Conservation (phyloP, 2,888 invertebrate genomes). For the Embidobia sp. region DNA sequence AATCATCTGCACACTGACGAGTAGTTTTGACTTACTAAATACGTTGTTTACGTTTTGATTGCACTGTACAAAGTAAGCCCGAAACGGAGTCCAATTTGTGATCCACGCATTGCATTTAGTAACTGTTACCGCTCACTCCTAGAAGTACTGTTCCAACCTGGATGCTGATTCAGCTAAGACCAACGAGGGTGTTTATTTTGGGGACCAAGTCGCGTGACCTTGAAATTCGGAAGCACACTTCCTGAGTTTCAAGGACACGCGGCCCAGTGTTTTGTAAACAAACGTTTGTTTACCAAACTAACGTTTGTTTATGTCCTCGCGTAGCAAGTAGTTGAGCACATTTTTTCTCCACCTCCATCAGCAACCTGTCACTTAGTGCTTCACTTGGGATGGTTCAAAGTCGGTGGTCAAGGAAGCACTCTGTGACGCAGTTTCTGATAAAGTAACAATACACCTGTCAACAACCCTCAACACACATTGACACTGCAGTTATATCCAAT, state of each 20-base stretch:
- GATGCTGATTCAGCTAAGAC: not conserved
- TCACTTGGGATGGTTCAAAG: not conserved
- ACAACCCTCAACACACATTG: constrained; percentile 12
- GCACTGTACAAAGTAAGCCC: constrained; percentile 18
- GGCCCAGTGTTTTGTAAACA: not conserved
- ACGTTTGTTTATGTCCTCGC: not conserved
- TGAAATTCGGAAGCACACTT: not conserved
- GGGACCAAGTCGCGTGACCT: no score
- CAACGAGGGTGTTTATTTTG: constrained; percentile 9
- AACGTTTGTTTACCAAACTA: not conserved
- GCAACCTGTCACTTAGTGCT: constrained; percentile 12
- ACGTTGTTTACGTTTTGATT: constrained; percentile 26
- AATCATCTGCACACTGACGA: not conserved
- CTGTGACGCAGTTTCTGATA: constrained; percentile 4
- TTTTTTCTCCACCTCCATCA: constrained; percentile 9
- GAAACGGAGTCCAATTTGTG: constrained; percentile 4
- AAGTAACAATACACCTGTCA: constrained; percentile 9
- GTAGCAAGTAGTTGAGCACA: constrained; percentile 48
- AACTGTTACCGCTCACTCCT: constrained; percentile 39
- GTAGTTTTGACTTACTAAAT: constrained; percentile 23
- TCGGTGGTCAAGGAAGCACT: not conserved
- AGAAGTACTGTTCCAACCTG: constrained; percentile 21
- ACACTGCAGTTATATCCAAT: constrained; percentile 45
- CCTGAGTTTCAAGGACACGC: constrained; percentile 22
- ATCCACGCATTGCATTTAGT: constrained; percentile 39